phyloP scores from a whole-genome alignment of 2,888 invertebrate species.

The Ethmia dodecea region DNA sequence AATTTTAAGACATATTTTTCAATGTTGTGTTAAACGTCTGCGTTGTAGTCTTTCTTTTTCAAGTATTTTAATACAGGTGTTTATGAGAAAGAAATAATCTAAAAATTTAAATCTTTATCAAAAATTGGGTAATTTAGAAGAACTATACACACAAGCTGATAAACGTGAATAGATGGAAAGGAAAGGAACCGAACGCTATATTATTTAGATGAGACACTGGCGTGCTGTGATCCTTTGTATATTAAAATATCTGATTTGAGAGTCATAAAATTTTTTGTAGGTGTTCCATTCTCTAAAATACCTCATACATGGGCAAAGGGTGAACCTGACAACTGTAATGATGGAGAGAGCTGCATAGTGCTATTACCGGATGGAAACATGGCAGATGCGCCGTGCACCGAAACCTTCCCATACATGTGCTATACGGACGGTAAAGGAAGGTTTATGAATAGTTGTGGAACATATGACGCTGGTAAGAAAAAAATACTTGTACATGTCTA shows the following conservation, averaged over 20 bases:
- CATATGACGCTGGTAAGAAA: slow-evolving; percentile 24
- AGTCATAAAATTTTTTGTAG: slow-evolving; percentile 18
- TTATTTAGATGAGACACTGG: not conserved
- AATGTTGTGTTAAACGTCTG: too few relatives aligned
- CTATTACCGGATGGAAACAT: slow-evolving; percentile 26
- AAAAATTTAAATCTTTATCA: too few relatives aligned
- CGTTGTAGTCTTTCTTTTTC: too few relatives aligned
- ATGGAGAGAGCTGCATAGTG: slow-evolving; percentile 29
- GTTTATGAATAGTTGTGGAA: slow-evolving; percentile 27
- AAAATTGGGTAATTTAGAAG: too few relatives aligned
- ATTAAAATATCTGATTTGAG: not conserved
- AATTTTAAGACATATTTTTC: too few relatives aligned
- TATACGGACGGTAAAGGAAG: slow-evolving; percentile 19
- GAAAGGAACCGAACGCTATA: not conserved
- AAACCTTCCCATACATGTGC: slow-evolving; percentile 27
- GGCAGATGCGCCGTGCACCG: slow-evolving; percentile 27
- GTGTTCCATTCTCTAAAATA: slow-evolving; percentile 25
- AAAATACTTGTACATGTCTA: too few relatives aligned
- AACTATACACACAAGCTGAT: not conserved
- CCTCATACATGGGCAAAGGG: slow-evolving; percentile 26
- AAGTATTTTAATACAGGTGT: too few relatives aligned
- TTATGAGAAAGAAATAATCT: too few relatives aligned
- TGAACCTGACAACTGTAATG: slow-evolving; percentile 28
- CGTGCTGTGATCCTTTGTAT: too few relatives aligned
- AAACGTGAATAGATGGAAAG: not conserved